These are phyloP conservation scores for Siniperca scherzeri DNA, from an alignment of 2,797 vertebrate genomes.

Conservation along the genomic window DNA sequence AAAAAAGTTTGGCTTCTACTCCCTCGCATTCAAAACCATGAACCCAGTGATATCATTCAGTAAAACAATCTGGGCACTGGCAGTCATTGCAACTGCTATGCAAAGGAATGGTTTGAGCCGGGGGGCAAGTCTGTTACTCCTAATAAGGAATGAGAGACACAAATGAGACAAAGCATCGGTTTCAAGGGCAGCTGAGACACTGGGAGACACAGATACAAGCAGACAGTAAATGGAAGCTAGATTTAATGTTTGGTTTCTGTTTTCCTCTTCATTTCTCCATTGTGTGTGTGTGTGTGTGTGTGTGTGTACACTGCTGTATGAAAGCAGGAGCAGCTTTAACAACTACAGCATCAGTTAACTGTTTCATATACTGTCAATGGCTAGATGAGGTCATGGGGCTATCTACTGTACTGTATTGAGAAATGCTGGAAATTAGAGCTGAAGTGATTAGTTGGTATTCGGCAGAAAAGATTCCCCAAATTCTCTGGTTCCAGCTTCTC, in stretches of 20 bases:
- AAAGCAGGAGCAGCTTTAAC: conserved; percentile 1
- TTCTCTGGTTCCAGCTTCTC: too few species aligned
- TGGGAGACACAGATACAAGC: conserved; percentile 25
- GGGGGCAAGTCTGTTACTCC: conserved; percentile 13
- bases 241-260: conserved; percentile 43
- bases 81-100: conserved; percentile 28
- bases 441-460: background rate
- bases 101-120: conserved; percentile 12
- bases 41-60: conserved; percentile 73
- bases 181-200: conserved; percentile 27
- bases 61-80: conserved; percentile 58
- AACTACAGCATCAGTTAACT: conserved; percentile 33
- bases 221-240: conserved; percentile 25
- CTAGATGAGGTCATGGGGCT: background rate
- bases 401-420: background rate
- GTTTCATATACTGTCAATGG: conserved; percentile 1
- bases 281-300: background rate
- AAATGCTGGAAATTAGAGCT: background rate
- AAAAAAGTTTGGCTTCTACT: conserved; percentile 36
- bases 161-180: conserved; percentile 48
- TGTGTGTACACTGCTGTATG: background rate
- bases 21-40: conserved; percentile 29
- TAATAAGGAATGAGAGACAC: conserved; percentile 48
- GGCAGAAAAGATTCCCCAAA: background rate
- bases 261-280: conserved; percentile 38